phyloP scores from a whole-genome alignment of 2,888 invertebrate species.

The Ganaspis brasiliensis region DNA sequence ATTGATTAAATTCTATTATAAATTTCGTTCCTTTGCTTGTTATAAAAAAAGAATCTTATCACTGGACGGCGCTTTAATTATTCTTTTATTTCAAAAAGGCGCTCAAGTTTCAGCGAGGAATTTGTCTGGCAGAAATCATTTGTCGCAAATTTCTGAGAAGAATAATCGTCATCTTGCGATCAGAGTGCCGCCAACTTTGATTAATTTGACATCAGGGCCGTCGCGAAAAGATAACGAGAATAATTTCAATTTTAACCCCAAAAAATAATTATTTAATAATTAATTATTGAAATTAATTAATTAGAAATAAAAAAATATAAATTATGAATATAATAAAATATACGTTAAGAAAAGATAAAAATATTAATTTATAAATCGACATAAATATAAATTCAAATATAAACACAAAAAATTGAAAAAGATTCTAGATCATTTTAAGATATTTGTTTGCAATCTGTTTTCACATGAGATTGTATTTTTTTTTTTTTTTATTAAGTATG shows the following conservation, averaged over 20 bases:
- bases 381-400: too few relatives aligned
- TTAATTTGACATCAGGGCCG: slow-evolving; percentile 25
- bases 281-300: too few relatives aligned
- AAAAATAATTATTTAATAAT: too few relatives aligned
- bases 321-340: too few relatives aligned
- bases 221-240: not conserved
- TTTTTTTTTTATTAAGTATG: not conserved
- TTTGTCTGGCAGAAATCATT: slow-evolving; percentile 7
- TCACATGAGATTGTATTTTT: not conserved
- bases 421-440: too few relatives aligned
- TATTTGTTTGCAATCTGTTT: too few relatives aligned
- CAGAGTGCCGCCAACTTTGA: slow-evolving; percentile 18
- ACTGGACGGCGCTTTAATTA: not conserved
- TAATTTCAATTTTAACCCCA: not conserved
- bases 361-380: too few relatives aligned
- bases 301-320: too few relatives aligned
- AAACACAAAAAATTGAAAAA: not conserved
- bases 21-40: too few relatives aligned
- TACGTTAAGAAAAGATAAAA: too few relatives aligned
- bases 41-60: not conserved
- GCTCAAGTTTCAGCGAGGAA: not conserved
- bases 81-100: not conserved
- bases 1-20: too few relatives aligned
- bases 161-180: slow-evolving; percentile 21
- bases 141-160: slow-evolving; percentile 26